Conservation (phyloP, 2,888 invertebrate species). For the Drosophila mulleri region DNA sequence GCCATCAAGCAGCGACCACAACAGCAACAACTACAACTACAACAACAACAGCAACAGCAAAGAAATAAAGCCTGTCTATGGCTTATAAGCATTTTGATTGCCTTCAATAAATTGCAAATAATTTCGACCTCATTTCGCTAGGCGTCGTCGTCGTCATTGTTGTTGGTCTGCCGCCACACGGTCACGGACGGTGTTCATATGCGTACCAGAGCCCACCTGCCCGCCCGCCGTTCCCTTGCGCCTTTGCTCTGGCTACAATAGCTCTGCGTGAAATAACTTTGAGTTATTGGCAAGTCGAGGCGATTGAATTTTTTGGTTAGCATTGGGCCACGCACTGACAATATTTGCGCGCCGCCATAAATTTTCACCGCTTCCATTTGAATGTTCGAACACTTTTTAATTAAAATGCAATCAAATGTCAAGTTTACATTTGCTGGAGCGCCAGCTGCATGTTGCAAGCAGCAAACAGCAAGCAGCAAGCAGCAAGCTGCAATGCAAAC, state of each 20-base stretch:
- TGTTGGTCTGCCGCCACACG: constrained; percentile 70
- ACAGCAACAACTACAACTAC: neutral
- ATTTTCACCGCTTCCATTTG: constrained; percentile 58
- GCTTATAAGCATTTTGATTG: constrained; percentile 81
- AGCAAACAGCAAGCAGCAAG: constrained; percentile 21
- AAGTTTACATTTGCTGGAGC: constrained; percentile 73
- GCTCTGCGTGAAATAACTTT: constrained; percentile 77
- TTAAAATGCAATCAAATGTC: constrained; percentile 82
- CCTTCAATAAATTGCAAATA: constrained; percentile 82
- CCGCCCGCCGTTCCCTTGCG: constrained; percentile 10
- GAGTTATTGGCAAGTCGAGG: constrained; percentile 62
- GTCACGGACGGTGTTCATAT: constrained; percentile 69
- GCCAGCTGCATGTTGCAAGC: constrained; percentile 63
- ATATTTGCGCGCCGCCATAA: constrained; percentile 62
- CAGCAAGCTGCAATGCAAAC: constrained; percentile 66
- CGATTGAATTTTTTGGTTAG: constrained; percentile 34
- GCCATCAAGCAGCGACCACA: constrained; percentile 36
- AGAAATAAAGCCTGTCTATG: constrained; percentile 54
- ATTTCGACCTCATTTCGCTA: constrained; percentile 80
- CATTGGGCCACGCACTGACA: constrained; percentile 69
- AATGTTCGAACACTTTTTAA: constrained; percentile 69
- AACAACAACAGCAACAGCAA: constrained; percentile 3
- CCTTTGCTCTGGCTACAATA: constrained; percentile 32
- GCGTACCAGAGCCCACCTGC: constrained; percentile 24
- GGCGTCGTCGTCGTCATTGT: constrained; percentile 67